These are phyloP conservation scores for Thysanoteuthis rhombus DNA, from an alignment of 2,888 invertebrate species.

Conservation along the genomic window DNA sequence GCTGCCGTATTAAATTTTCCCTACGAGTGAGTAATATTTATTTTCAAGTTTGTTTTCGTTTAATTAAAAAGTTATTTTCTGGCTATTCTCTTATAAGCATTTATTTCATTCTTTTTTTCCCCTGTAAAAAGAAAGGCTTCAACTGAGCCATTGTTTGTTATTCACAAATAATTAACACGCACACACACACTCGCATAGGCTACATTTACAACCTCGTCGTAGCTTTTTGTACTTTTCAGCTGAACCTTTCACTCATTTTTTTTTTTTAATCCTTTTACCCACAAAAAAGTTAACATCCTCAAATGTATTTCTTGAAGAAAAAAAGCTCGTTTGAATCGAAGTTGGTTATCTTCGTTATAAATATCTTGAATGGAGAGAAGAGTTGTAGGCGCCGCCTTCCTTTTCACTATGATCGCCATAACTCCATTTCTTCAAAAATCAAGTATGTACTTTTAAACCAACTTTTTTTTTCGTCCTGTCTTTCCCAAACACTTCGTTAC, in stretches of 20 bases:
- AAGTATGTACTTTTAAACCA: not conserved
- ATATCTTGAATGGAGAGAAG: not conserved
- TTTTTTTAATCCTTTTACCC: not conserved
- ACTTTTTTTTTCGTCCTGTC: not conserved
- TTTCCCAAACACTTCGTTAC: not conserved
- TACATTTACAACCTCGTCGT: not conserved
- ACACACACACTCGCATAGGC: not conserved
- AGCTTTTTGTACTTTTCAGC: not conserved
- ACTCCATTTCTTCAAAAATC: not conserved
- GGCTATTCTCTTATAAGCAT: not conserved
- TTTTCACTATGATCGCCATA: not conserved
- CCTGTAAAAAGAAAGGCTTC: not conserved
- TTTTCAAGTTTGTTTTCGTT: not conserved
- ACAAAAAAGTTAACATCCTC: not conserved
- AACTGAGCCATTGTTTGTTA: not conserved
- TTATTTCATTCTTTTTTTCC: not conserved
- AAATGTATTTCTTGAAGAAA: no score
- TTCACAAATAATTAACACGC: not conserved
- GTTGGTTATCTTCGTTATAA: not conserved
- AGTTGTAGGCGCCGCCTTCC: conserved; percentile 12
- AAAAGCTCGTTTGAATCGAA: no score
- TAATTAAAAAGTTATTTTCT: no score
- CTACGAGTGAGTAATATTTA: not conserved
- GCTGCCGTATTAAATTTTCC: not conserved
- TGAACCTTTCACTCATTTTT: not conserved